Evolutionary conservation across 2,888 invertebrate genomes (phyloP).

Genomic region (Bugula neritina): DNA sequence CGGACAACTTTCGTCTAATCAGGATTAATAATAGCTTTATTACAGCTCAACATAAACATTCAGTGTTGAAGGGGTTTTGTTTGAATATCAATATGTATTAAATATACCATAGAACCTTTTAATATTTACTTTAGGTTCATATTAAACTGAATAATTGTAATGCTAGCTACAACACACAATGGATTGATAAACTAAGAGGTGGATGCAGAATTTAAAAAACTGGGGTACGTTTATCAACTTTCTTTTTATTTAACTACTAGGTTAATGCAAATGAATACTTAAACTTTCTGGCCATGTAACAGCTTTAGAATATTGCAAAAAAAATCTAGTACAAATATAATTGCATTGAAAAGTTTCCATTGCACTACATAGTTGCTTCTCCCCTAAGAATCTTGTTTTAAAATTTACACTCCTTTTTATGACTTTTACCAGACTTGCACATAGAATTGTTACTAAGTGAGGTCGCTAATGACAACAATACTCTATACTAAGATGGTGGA

Average conservation of each 20-base stretch:
- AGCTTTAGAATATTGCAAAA: too few species aligned
- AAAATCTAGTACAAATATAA: too few species aligned
- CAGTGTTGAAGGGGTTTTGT: not conserved
- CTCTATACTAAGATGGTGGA: conserved; percentile 21
- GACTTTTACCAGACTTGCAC: not conserved
- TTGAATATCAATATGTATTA: not conserved
- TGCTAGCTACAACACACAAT: not conserved
- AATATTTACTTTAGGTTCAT: not conserved
- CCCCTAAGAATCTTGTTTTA: too few species aligned
- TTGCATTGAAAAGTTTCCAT: too few species aligned
- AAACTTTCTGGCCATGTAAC: too few species aligned
- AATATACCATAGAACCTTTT: not conserved
- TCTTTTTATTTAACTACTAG: too few species aligned
- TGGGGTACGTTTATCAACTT: not conserved
- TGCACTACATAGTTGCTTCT: too few species aligned
- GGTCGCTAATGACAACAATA: conserved; percentile 25
- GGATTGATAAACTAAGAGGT: not conserved
- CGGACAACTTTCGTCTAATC: not conserved
- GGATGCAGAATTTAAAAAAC: not conserved
- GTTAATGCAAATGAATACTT: too few species aligned
- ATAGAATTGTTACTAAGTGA: conserved; percentile 16
- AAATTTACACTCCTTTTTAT: conserved; percentile 1
- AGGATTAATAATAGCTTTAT: not conserved
- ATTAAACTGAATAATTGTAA: not conserved
- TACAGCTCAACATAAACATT: not conserved